Base-by-base conservation (phyloP, 2,888 invertebrate species). In the Habroteleia sp. region DNA sequence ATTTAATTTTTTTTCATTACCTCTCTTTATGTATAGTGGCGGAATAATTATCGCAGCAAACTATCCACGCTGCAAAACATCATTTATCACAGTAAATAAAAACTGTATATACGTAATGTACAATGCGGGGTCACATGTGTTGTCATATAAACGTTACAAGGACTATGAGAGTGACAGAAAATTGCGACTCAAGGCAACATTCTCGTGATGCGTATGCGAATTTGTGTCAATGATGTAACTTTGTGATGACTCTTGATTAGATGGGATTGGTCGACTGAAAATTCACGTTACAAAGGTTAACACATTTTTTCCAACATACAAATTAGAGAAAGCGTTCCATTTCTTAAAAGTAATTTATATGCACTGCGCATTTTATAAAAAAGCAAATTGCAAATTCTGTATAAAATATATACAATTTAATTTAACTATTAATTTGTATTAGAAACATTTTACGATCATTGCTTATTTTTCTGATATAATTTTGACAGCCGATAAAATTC, bases 131-230 rank as follows among this genome's bases (percentile, higher is more conserved):
- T 62, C 44, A 39, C 16, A 39, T 29, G 48, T 23, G 37, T 48
- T 48, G 62, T 48, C 29, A 39, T 11, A 62, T 37, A 62, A 62
- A 31, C 62, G 62, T 62, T 63, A 63, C 62, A 63, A 63, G 62
- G 62, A 63, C 62, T 41, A 31, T 20, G 29, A 63, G 44, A 58
- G 62, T 50, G 62, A 50, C 46, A 50, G 62, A 63, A 63, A 48
- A 48, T 63, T 41, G 62, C 33, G 20, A 50, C 29, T 41, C 48
- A 63, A 63, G 62, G 62, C 62, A 41, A 50, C 62, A 39, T 41
- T 48, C 35, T 50, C 25, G 23, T 63, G 41, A 39, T 35, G 35
- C 35, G 39, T 42, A 10, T 5, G 50, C 23, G 41, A 31, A 63
- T 50, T 50, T 23, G 33, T 39, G 62, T 62, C 62, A 62, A 13